Base-by-base conservation (phyloP, 2,888 invertebrate species). In the Ectemnius lituratus region DNA sequence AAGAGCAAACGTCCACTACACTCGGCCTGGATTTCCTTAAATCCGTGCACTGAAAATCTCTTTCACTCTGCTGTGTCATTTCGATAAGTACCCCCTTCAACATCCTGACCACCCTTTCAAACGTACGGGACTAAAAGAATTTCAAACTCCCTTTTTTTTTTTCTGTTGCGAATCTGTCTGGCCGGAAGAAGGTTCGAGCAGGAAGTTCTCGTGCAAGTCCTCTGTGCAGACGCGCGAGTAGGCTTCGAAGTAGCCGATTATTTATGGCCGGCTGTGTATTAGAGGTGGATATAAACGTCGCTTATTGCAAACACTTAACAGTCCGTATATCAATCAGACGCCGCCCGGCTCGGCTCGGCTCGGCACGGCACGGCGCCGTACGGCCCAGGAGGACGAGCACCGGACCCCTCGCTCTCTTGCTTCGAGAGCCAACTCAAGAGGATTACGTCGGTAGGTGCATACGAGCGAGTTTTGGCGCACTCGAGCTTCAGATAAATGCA, bases 251-350 rank as follows among this genome's bases (percentile, higher is more conserved):
- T 86, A 85, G 82, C 78, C 76, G 84, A 86, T 90, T 90, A 90
- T 90, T 90, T 90, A 90, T 88, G 88, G 86, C 85, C 85, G 80
- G 81, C 86, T 37, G 37, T 85, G 87, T 89, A 90, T 89, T 88
- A 86, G 87, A 88, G 89, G 87, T 86, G 85, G 88, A 88, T 90
- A 90, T 90, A 90, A 90, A 90, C 83, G 90, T 90, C 90, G 88
- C 88, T 88, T 83, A 89, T 89, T 87, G 89, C 89, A 89, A 88
- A 88, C 90, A 89, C 90, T 90, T 89, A 90, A 90, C 90, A 90
- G 90, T 90, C 90, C 88, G 88, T 90, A 90, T 90, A 90, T 90
- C 90, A 90, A 90, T 90, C 90, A 90, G 86, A 89, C 87, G 88
- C 88, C 89, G 87, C 79, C 77, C 80, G 69, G 76, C 79, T 79